Evolutionary conservation across 2,888 invertebrate species (phyloP).

Genomic region (Dolomedes plantarius): DNA sequence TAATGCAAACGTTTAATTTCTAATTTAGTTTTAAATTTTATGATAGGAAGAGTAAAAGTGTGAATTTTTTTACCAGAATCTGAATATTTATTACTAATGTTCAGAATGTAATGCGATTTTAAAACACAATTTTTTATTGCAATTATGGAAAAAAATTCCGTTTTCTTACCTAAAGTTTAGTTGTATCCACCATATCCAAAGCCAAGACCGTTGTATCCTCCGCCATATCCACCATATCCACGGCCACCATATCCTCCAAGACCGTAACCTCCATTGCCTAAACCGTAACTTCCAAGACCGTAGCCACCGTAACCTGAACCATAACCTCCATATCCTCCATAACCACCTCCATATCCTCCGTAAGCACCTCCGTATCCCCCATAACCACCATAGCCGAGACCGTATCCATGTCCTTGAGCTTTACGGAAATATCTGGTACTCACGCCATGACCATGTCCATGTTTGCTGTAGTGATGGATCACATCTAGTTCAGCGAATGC

Average conservation of each 20-base stretch:
- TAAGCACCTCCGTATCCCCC: conserved; percentile 78
- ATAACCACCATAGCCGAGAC: conserved; percentile 68
- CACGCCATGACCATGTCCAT: not conserved
- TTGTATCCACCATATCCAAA: too few relatives aligned
- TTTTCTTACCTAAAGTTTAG: too few relatives aligned
- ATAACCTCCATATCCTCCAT: conserved; percentile 74
- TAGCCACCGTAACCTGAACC: conserved; percentile 79
- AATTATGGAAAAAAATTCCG: too few relatives aligned
- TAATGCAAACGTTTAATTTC: too few relatives aligned
- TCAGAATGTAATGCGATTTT: too few relatives aligned
- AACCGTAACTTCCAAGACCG: conserved; percentile 79
- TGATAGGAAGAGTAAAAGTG: too few relatives aligned
- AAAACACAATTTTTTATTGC: too few relatives aligned
- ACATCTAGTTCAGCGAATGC: not conserved
- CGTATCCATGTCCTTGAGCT: conserved; percentile 29
- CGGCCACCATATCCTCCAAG: conserved; percentile 28
- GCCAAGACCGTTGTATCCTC: conserved; percentile 18
- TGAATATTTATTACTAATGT: too few relatives aligned
- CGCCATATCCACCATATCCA: conserved; percentile 14
- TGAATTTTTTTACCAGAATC: too few relatives aligned
- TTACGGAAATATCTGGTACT: not conserved
- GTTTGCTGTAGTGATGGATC: not conserved
- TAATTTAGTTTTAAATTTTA: too few relatives aligned
- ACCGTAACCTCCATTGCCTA: conserved; percentile 75
- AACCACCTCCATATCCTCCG: conserved; percentile 80